Conservation (phyloP, 2,113 vertebrate species). For the Istiophorus platypterus region DNA sequence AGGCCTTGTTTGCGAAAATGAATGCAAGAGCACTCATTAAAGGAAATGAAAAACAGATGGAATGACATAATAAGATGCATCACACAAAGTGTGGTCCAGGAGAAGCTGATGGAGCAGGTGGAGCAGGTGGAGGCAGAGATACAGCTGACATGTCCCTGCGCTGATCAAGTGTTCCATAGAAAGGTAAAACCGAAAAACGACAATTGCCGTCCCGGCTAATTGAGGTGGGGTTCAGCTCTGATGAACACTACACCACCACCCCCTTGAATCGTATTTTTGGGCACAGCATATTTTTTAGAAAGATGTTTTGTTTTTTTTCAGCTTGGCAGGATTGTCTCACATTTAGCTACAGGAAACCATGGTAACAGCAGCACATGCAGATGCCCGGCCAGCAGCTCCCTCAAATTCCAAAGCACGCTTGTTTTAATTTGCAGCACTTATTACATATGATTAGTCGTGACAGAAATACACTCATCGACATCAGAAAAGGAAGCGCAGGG, state of each 20-base stretch:
- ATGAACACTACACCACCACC: neutral
- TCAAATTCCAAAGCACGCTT: no score
- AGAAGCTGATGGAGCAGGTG: constrained; percentile 30
- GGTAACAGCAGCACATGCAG: no score
- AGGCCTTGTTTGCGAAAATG: neutral
- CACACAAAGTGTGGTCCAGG: neutral
- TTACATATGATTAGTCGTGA: no score
- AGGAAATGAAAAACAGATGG: constrained; percentile 8
- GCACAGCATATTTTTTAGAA: neutral
- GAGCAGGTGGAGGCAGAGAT: neutral
- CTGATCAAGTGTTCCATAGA: neutral
- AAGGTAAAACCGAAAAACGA: neutral
- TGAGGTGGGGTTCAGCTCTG: neutral
- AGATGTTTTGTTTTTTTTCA: no score
- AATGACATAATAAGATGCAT: neutral
- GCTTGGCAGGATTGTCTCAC: no score
- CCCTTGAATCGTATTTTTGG: neutral
- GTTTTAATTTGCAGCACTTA: no score
- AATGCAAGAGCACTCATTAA: constrained; percentile 8
- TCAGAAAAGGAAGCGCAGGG: no score
- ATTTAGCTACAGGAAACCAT: no score
- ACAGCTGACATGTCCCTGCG: neutral
- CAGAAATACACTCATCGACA: no score
- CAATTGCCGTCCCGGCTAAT: neutral
- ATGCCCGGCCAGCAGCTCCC: no score